Base-by-base conservation (phyloP, 1,140 invertebrate species). In the Tribolium castaneum region DNA sequence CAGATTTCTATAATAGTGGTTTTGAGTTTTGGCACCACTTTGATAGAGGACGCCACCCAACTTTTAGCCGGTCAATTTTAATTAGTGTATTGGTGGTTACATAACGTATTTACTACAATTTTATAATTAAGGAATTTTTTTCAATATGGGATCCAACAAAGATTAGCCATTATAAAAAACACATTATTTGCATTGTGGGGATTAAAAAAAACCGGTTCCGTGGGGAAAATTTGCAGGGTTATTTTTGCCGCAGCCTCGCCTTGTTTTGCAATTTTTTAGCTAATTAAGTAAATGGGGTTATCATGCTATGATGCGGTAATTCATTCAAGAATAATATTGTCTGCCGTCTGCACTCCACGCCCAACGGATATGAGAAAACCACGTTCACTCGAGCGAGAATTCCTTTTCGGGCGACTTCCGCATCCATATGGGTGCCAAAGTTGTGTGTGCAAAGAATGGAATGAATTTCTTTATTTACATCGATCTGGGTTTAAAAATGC, bases 281-380 rank as follows among this genome's bases (percentile, higher is more conserved):
- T 66, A 66, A 66, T 66, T 66, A 66, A 35, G 25, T 66, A 66
- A 66, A 66, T 66, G 59, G 35, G 59, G 9, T 66, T 66, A 62
- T 62, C 56, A 66, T 35, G 59, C 9, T 39, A 66, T 66, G 25
- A 35, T 66, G 30, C 54, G 59, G 59, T 66, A 66, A 66, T 66
- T 66, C 59, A 66, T 66, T 66, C 59, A 66, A 66, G 59, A 59
- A 66, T 19, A 19, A 19, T 66, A 66, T 66, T 66, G 59, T 66
- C 59, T 66, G 30, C 30, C 30, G 25, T 66, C 30, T 66, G 30
- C 59, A 39, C 4, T 35, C 25, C 59, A 66, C 59, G 59, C 59
- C 59, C 59, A 66, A 66, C 59, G 59, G 59, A 66, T 66, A 35
- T 66, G 59, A 35, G 30, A 66, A 14, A 66, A 66, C 10, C n/a